Evolutionary conservation across 1,140 invertebrate species (phyloP), one percentile per base, ranked within the genome.

Genomic region (Prorops nasuta): DNA sequence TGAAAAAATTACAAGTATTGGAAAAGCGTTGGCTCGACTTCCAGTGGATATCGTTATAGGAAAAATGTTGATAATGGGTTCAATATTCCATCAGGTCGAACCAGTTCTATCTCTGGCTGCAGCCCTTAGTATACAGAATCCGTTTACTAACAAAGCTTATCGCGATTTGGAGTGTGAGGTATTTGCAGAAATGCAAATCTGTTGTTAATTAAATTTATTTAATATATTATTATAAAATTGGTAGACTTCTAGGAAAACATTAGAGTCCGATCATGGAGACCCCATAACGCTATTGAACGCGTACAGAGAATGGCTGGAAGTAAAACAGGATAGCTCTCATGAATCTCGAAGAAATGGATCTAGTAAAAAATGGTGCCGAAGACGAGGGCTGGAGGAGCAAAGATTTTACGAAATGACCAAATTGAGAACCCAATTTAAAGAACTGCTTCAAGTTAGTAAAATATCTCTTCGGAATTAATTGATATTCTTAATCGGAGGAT

Each of bases 331-430:
- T 36, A 72, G 56, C 20, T 65, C 54, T 40, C 61, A 59, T 22
- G 69, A 76, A 41, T 55, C 64, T 10, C 63, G 67, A 49, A 54
- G 66, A 20, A 58, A 60, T n/a, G 54, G 69, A 12, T 67, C 66
- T 49, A 85, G 85, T 28, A 79, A 85, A 42, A 85, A 86, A 55
- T 99, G 96, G 96, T 96, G 94, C 62, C 84, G 81, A 58, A 82
- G 87, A 48, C 75, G 92, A 50, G 94, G 93, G 3, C 78, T 98
- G 3, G 95, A 98, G 74, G 96, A 98, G 67, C 95, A 98, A 70
- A 80, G 96, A 42, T 91, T 99, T 71, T 98, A 98, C 66, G 96
- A 98, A 78, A 89, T 96, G 63, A 94, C 88, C 0, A 98, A 98
- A 81, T 74, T 99, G 2, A 80, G 94, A 22, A 79, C 86, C 28